Conservation (phyloP, 30 jellyfish, hydroid and myxozoan genomes). For the Morbakka virulenta region DNA sequence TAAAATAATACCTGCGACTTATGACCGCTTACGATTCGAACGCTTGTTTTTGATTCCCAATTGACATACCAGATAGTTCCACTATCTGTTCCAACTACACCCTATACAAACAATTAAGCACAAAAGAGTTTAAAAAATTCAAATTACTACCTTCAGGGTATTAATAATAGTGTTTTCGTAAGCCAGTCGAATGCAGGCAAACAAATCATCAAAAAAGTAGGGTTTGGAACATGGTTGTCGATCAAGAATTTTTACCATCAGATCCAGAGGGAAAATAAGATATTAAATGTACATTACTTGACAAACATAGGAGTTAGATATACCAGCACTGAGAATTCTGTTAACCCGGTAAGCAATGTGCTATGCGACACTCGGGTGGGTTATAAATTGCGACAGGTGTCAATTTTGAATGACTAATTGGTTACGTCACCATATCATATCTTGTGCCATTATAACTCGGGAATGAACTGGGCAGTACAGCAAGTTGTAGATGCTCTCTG, state of each 20-base stretch:
- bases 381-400: no score
- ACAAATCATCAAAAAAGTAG: background rate
- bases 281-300: no score
- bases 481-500: no score
- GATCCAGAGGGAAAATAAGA: no score
- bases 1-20: slow-evolving; percentile 74
- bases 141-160: background rate
- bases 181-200: background rate
- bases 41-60: slow-evolving; percentile 67
- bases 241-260: background rate
- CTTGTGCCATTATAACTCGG: no score
- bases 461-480: no score
- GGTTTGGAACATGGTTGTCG: background rate
- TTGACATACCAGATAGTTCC: slow-evolving; percentile 92
- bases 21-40: slow-evolving; percentile 89
- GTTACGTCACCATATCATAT: no score
- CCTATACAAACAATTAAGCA: slow-evolving; percentile 33
- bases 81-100: slow-evolving; percentile 82
- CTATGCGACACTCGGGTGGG: no score
- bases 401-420: no score
- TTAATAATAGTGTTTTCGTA: background rate
- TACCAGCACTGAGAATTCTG: no score
- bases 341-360: no score
- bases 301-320: no score
- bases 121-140: background rate